Evolutionary conservation across 1,140 invertebrate genomes (phyloP).

Genomic region (Cotesia chilonis): DNA sequence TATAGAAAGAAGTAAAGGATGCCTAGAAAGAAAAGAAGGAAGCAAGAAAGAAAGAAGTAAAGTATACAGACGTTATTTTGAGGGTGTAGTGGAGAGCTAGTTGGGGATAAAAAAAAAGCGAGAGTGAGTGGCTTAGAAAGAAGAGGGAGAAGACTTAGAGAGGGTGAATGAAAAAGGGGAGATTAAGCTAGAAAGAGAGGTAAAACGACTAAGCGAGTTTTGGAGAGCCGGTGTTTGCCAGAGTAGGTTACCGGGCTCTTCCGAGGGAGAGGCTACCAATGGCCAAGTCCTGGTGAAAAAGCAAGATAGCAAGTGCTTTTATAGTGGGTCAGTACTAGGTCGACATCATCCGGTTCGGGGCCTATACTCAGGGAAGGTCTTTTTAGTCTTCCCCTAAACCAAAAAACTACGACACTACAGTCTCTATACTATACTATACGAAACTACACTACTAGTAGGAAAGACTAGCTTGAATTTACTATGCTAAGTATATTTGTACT

Average conservation of each 20-base stretch:
- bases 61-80: conserved; percentile 22
- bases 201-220: conserved; percentile 39
- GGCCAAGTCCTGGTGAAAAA: conserved; percentile 51
- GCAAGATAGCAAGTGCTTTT: conserved; percentile 64
- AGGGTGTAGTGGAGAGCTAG: conserved; percentile 32
- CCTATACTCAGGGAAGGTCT: conserved; percentile 37
- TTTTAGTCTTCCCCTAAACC: conserved; percentile 45
- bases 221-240: conserved; percentile 54
- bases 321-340: conserved; percentile 66
- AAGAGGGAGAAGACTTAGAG: conserved; percentile 30
- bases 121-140: conserved; percentile 31
- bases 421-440: too few relatives aligned
- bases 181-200: conserved; percentile 42
- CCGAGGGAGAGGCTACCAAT: conserved; percentile 53
- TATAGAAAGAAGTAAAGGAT: background rate
- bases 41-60: background rate
- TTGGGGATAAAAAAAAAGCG: conserved; percentile 14
- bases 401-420: conserved; percentile 49
- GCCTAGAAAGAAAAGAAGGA: background rate
- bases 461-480: conserved; percentile 31
- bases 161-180: conserved; percentile 36
- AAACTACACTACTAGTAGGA: too few relatives aligned
- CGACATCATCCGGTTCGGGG: conserved; percentile 50
- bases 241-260: conserved; percentile 64
- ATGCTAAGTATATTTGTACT: conserved; percentile 42